phyloP scores from a whole-genome alignment of 2,797 vertebrate species.

The Sebastes kiyomatsui region DNA sequence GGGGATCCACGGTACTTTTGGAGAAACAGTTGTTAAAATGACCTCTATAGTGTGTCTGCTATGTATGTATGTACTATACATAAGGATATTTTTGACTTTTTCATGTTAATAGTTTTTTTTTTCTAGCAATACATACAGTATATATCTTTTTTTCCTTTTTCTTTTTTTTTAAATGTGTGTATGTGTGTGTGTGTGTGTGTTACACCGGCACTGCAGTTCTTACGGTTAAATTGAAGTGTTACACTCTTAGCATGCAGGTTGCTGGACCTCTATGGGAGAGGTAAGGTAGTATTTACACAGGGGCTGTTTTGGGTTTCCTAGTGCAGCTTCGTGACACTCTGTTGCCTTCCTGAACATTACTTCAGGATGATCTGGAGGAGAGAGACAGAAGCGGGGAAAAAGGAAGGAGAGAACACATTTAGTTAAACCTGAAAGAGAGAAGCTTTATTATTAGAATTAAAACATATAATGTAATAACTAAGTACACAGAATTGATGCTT shows the following conservation, averaged over 20 bases:
- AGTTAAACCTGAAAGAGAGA: not conserved
- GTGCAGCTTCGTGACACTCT: conserved; percentile 92
- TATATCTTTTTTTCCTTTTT: conserved; percentile 48
- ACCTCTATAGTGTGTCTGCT: conserved; percentile 62
- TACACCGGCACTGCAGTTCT: conserved; percentile 75
- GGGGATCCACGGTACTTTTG: conserved; percentile 55
- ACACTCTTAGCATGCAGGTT: conserved; percentile 94
- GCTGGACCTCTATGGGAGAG: conserved; percentile 96
- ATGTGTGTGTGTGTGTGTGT: conserved; percentile 44
- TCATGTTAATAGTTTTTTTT: conserved; percentile 67
- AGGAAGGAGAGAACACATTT: not conserved
- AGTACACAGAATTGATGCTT: not conserved
- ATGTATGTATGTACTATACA: conserved; percentile 64
- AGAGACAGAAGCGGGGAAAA: not conserved
- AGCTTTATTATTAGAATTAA: not conserved
- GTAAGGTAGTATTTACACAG: conserved; percentile 98
- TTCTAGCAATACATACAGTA: conserved; percentile 73
- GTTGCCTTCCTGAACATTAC: conserved; percentile 87
- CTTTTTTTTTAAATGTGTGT: conserved; percentile 28
- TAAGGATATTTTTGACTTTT: conserved; percentile 69
- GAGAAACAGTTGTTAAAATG: conserved; percentile 63
- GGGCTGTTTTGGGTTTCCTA: conserved; percentile 92
- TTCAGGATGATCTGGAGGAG: conserved; percentile 97
- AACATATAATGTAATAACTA: not conserved
- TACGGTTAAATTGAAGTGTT: conserved; percentile 74